Evolutionary conservation across 2,797 vertebrate genomes (phyloP).

Genomic region (Poeciliopsis infans): DNA sequence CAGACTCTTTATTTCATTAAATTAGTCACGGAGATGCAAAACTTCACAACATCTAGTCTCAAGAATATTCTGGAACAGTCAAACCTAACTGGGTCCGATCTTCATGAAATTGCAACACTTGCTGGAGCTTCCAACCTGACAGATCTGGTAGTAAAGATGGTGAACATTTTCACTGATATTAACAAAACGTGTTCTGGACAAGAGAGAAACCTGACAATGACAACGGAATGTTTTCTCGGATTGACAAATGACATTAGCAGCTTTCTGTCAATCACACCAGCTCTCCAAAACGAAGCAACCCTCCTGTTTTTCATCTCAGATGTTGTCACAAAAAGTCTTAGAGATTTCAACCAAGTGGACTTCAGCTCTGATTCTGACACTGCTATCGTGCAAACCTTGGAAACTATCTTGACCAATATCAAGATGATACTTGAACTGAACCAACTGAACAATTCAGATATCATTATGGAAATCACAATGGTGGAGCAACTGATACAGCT

Average conservation of each 20-base stretch:
- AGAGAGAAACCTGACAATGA: constrained; percentile 31
- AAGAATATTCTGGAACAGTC: constrained; percentile 66
- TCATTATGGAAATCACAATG: constrained; percentile 71
- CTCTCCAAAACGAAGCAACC: constrained; percentile 48
- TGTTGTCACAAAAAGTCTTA: constrained; percentile 53
- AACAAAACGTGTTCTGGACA: constrained; percentile 66
- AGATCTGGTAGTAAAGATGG: constrained; percentile 58
- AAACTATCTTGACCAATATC: constrained; percentile 60
- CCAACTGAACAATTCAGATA: constrained; percentile 60
- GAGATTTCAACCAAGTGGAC: constrained; percentile 34
- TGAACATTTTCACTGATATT: constrained; percentile 37
- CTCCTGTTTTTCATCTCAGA: constrained; percentile 61
- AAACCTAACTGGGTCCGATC: constrained; percentile 73
- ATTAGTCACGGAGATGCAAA: constrained; percentile 50
- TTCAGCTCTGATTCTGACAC: constrained; percentile 36
- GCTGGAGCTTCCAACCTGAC: constrained; percentile 51
- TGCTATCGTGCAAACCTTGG: constrained; percentile 48
- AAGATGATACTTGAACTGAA: constrained; percentile 66
- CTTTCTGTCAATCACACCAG: constrained; percentile 61
- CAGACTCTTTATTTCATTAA: constrained; percentile 68
- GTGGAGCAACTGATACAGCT: constrained; percentile 71
- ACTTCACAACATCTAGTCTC: constrained; percentile 58
- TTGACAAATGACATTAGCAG: constrained; percentile 52
- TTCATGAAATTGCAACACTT: constrained; percentile 58
- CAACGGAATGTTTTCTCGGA: constrained; percentile 61